phyloP scores from a whole-genome alignment of 2,113 vertebrate genomes.

The Brachyistius frenatus region DNA sequence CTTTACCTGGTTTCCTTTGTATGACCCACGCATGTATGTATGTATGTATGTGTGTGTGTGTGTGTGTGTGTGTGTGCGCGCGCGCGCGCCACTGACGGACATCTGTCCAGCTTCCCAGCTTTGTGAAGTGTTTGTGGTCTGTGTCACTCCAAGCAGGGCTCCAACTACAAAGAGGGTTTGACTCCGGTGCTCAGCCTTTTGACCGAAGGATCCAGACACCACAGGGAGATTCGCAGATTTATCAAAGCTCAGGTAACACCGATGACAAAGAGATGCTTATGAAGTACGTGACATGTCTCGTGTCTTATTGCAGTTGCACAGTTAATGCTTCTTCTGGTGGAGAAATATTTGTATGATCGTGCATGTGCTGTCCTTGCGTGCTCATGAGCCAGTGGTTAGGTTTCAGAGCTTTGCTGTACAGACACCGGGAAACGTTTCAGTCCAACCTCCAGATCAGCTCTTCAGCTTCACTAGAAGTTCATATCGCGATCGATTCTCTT shows the following conservation, averaged over 20 bases:
- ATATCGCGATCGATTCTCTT: too few relatives aligned
- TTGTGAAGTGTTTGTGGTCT: slow-evolving; percentile 50
- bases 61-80: neutral
- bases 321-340: too few relatives aligned
- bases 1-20: neutral
- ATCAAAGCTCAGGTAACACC: slow-evolving; percentile 93
- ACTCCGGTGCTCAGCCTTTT: slow-evolving; percentile 97
- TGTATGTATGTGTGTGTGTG: neutral
- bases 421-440: too few relatives aligned
- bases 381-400: too few relatives aligned
- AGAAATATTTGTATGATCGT: too few relatives aligned
- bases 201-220: slow-evolving; percentile 92
- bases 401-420: too few relatives aligned
- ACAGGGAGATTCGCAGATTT: slow-evolving; percentile 95
- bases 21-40: neutral
- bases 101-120: slow-evolving; percentile 1
- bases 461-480: too few relatives aligned
- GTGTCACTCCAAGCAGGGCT: slow-evolving; percentile 84
- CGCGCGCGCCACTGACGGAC: neutral
- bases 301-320: too few relatives aligned
- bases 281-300: too few relatives aligned
- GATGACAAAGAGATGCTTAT: neutral
- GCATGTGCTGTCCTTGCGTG: too few relatives aligned
- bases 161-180: slow-evolving; percentile 96
- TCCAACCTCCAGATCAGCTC: too few relatives aligned